A percentile compares a stretch with the other conserved stretches of the same genome.
Evolutionary conservation across 2,113 vertebrate species (phyloP).

Genomic region (Crotalus viridis): DNA sequence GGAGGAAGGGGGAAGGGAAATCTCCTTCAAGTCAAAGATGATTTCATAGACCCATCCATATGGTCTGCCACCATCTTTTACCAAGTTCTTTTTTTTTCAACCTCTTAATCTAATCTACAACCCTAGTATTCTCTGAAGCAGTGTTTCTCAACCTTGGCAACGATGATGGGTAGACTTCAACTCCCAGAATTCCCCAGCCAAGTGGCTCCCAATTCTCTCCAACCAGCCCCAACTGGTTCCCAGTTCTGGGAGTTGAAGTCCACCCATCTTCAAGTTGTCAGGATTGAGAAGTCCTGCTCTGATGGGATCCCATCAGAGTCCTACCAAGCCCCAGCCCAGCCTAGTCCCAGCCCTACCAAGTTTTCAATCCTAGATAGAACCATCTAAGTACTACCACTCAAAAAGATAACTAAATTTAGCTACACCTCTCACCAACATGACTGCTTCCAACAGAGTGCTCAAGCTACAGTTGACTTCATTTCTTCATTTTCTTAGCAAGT

Average conservation of each 20-base stretch:
- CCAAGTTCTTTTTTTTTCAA: not conserved
- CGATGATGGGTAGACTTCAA: not conserved
- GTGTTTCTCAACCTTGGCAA: not conserved
- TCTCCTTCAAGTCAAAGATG: not conserved
- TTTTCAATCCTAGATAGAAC: not conserved
- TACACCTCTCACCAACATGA: fast-evolving
- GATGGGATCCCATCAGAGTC: not conserved
- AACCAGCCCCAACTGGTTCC: not conserved
- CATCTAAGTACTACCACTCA: not conserved
- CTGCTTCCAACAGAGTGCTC: not conserved
- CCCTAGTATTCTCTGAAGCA: not conserved
- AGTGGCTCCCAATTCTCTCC: not conserved
- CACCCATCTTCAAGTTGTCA: not conserved
- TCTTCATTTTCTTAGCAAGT: conserved; percentile 4
- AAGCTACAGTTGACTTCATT: conserved; percentile 13
- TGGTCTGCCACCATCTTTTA: not conserved
- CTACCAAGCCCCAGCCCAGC: too few species aligned
- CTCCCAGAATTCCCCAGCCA: not conserved
- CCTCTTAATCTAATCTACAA: not conserved
- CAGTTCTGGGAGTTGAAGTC: not conserved
- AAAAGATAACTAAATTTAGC: not conserved
- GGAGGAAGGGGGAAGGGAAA: not conserved
- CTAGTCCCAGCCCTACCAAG: not conserved
- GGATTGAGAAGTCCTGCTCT: not conserved
- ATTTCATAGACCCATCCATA: not conserved